Evolutionary conservation across 1,140 invertebrate species (phyloP), one percentile per base, ranked within the genome.

Genomic region (Drosophila suzukii): DNA sequence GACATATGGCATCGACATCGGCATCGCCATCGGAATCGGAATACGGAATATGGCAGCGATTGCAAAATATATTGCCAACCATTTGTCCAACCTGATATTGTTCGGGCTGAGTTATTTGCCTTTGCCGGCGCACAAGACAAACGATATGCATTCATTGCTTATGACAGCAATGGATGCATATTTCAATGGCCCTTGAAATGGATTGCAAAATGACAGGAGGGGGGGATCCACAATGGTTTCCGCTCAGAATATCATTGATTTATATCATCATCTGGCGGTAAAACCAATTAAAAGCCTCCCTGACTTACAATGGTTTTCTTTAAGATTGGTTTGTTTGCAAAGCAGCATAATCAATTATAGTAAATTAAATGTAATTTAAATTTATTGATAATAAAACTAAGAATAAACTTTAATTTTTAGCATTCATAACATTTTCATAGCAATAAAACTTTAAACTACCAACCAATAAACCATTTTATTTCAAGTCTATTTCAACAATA

Each of bases 61-160:
- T 78, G 75, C 75, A 56, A 56, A 82, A 81, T 30, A 74, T 74
- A 81, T 81, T 68, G 70, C 59, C 59, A 41, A 41, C 74, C 56
- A 81, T 81, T 81, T 78, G 57, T 82, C 79, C 60, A 54, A 68
- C 47, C 65, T 10, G 65, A 68, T 66, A 65, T 68, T 27, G 65
- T 65, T 65, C 46, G 58, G 11, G 6, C 30, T 50, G 63, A 67
- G 46, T 67, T 43, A 63, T 61, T 34, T 65, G 61, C 61, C 41
- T 44, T 60, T 11, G 59, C 13, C 38, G 36, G 24, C 36, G 58
- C 59, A 27, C 59, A 51, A 67, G 63, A 67, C 63, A 67, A 67
- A 67, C 62, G 62, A 68, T 46, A 65, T 68, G 65, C 65, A 68
- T 66, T 68, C 60, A 68, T 68, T 65, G 38, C 60, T 66, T 53